Evolutionary conservation across 1,140 invertebrate genomes (phyloP).

Genomic region (Drosophila sulfurigaster): DNA sequence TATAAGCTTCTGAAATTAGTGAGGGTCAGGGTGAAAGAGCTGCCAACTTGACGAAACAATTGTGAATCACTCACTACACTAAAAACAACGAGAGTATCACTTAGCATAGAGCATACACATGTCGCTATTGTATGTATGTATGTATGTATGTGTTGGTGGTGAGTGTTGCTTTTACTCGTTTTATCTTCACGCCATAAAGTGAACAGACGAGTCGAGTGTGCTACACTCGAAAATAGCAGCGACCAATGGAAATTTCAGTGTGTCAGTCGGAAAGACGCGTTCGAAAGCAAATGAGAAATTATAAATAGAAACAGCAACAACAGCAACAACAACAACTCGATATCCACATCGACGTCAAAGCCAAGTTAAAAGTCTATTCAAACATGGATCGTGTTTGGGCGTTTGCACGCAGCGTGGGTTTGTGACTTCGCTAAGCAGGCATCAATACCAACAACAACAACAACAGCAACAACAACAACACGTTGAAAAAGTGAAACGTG

Average conservation of each 20-base stretch:
- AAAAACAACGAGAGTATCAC: too few species aligned
- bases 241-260: slow-evolving; percentile 56
- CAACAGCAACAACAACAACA: background rate
- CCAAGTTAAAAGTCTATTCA: slow-evolving; percentile 4
- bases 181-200: slow-evolving; percentile 45
- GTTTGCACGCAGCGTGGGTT: slow-evolving; percentile 35
- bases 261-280: slow-evolving; percentile 57
- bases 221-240: slow-evolving; percentile 34
- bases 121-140: background rate
- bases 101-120: too few species aligned
- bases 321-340: background rate
- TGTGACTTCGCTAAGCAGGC: slow-evolving; percentile 36
- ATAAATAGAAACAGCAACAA: slow-evolving; percentile 44
- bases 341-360: too few species aligned
- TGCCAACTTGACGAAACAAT: too few species aligned
- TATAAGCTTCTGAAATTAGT: slow-evolving; percentile 21
- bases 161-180: slow-evolving; percentile 10
- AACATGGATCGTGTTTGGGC: slow-evolving; percentile 22
- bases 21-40: slow-evolving; percentile 11
- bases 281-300: slow-evolving; percentile 64
- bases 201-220: slow-evolving; percentile 23
- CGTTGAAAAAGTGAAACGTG: slow-evolving; percentile 33
- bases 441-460: too few species aligned
- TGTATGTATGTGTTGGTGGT: background rate
- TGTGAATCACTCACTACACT: too few species aligned